Conservation (phyloP, 2,797 vertebrate species). For the Anomalospiza imberbis region DNA sequence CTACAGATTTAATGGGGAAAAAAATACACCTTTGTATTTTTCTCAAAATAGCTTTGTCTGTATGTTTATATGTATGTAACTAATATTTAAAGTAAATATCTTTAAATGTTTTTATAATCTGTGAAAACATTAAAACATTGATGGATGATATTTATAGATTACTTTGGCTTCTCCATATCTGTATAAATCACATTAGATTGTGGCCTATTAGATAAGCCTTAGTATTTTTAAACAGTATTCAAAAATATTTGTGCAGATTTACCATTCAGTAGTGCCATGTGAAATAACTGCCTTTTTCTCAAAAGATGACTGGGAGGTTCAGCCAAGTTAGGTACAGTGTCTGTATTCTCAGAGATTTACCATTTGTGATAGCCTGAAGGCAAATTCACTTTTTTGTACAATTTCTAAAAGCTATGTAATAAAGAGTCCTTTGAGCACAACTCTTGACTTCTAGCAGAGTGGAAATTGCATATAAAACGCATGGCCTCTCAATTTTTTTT, state of each 20-base stretch:
- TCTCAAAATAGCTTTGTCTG: background rate
- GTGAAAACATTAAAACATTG: background rate
- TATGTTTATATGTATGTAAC: background rate
- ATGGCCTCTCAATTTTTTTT: slow-evolving; percentile 69
- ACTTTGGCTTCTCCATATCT: background rate
- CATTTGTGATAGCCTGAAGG: slow-evolving; percentile 58
- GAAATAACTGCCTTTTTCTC: slow-evolving; percentile 1
- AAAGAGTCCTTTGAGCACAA: slow-evolving; percentile 78
- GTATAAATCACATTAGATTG: background rate
- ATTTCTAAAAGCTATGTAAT: slow-evolving; percentile 40
- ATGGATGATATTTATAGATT: background rate
- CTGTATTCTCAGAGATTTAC: slow-evolving; percentile 49
- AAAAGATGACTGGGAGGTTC: slow-evolving; percentile 5
- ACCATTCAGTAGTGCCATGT: background rate
- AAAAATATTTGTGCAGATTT: background rate
- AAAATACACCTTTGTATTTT: background rate
- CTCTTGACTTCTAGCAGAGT: slow-evolving; percentile 68
- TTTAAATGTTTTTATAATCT: background rate
- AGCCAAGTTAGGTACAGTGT: background rate
- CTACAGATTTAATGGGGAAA: background rate
- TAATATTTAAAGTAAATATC: background rate
- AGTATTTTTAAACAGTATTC: background rate
- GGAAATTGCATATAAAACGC: slow-evolving; percentile 68
- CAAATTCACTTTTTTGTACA: slow-evolving; percentile 55
- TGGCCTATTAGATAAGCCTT: background rate